Percentiles rank a stretch among this genome's conserved stretches.
These are phyloP conservation scores for Phymorhynchus buccinoides DNA, from an alignment of 1,140 invertebrate species.

Conservation along the genomic window DNA sequence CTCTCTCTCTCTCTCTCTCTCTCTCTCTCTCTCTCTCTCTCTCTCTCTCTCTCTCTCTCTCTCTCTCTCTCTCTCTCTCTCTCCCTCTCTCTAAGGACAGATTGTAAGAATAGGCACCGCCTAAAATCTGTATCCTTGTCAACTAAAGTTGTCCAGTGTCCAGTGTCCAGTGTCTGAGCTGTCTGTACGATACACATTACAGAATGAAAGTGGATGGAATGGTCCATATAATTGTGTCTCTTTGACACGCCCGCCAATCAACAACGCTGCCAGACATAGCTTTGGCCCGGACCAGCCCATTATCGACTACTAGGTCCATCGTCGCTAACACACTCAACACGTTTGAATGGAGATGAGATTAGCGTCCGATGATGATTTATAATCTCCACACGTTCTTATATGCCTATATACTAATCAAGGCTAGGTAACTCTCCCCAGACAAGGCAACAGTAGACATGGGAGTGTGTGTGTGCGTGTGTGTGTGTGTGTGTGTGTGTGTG, in stretches of 20 bases:
- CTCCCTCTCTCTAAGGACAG: background rate
- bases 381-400: no score
- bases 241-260: background rate
- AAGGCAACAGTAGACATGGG: background rate
- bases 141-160: background rate
- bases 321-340: slow-evolving; percentile 77
- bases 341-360: slow-evolving; percentile 81
- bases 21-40: background rate
- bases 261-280: background rate
- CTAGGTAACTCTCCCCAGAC: no score
- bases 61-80: background rate
- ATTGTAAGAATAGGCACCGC: no score
- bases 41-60: slow-evolving; percentile 17
- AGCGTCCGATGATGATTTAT: background rate
- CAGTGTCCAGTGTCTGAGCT: no score
- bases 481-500: background rate
- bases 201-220: no score
- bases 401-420: no score
- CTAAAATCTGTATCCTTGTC: slow-evolving; percentile 2
- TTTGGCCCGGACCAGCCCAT: slow-evolving; percentile 75
- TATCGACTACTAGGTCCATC: background rate
- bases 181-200: background rate
- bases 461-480: background rate
- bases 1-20: slow-evolving; percentile 28
- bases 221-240: no score